Evolutionary conservation across 2,888 invertebrate genomes (phyloP), one percentile per base, ranked within the genome.

Genomic region (Reticulitermes lucifugus): DNA sequence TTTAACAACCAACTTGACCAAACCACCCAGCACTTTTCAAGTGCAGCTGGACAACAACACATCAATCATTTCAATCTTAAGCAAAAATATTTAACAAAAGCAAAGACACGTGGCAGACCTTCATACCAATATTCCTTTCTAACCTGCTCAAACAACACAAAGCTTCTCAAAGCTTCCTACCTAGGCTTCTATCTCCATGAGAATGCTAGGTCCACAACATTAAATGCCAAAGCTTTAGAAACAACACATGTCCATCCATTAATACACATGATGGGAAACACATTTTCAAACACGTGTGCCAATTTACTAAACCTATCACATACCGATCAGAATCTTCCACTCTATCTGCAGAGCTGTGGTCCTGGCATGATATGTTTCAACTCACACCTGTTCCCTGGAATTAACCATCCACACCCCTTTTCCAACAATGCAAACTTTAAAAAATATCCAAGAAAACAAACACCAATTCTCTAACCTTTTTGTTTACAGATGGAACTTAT

Each of bases 21-120:
- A 77, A 77, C 77, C 77, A 46, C 46, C 81, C 65, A 12, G 25
- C 81, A 81, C 81, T 81, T 81, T 65, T 41, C 4, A 81, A 81
- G 81, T 70, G 81, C 43, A 10, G 43, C 35, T 22, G 22, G n/a
- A 70, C 70, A 81, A 41, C 41, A 81, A 65, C n/a, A 65, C 65
- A 65, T 81, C 70, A n/a, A 65, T 81, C 65, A 59, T 80, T 80
- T 60, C 65, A 70, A 81, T 81, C 41, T 46, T 43, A 81, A 81
- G 81, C 81, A 65, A 81, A 81, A 81, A 77, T 77, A 77, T 77
- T 35, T 46, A 77, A 77, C 51, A 77, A 51, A 77, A 65, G 81
- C 81, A 70, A 81, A 81, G 81, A 81, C 81, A 81, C 81, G 22
- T 81, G 81, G 81, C 81, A 81, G 43, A 81, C 81, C 81, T 81